Conservation (phyloP, 2,113 vertebrate genomes). For the Eublepharis macularius region DNA sequence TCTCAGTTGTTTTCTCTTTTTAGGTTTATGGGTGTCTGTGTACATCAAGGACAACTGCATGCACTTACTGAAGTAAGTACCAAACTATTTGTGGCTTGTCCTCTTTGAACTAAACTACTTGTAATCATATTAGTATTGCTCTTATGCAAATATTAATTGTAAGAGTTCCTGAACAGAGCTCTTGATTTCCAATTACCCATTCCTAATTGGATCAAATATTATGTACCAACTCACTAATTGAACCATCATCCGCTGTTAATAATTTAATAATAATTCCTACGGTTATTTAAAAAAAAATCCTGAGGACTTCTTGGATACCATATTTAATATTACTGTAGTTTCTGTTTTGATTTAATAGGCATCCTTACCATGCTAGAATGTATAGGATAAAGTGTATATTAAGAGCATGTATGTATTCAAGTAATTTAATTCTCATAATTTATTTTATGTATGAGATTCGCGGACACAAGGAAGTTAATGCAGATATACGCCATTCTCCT, state of each 20-base stretch:
- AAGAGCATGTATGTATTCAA: background rate
- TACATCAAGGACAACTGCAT: conserved; percentile 96
- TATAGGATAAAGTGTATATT: background rate
- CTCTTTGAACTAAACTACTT: conserved; percentile 21
- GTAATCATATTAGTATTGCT: background rate
- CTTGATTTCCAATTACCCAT: background rate
- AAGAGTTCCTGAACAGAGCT: conserved; percentile 20
- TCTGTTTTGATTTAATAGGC: background rate
- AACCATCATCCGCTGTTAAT: background rate
- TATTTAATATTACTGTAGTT: background rate
- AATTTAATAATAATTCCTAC: no score
- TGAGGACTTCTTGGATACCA: background rate
- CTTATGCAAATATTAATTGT: background rate
- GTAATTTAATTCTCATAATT: background rate
- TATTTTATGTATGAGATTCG: background rate
- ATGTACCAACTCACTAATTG: background rate
- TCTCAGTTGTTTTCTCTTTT: conserved; percentile 66
- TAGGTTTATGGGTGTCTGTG: conserved; percentile 98
- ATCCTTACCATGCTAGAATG: background rate
- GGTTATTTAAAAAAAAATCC: background rate
- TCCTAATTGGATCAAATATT: background rate
- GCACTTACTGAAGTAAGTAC: conserved; percentile 93
- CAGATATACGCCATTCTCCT: background rate
- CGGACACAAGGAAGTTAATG: background rate
- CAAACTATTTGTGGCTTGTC: conserved; percentile 2